Base-by-base conservation (phyloP, 2,888 invertebrate genomes). In the Netelia melanura region DNA sequence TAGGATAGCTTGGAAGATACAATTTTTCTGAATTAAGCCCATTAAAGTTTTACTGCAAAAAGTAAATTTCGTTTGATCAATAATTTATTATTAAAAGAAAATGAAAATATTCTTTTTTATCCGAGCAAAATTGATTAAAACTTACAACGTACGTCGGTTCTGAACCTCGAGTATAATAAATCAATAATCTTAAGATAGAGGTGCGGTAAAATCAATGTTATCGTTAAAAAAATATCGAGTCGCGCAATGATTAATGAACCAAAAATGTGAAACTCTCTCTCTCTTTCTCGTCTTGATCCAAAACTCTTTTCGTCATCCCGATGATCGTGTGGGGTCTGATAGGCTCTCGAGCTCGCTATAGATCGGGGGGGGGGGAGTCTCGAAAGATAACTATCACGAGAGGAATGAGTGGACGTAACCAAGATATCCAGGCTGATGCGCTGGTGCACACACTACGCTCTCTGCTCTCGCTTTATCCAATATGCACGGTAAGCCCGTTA, bases 251-350 rank as follows among this genome's bases (percentile, higher is more conserved):
- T 14, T 48, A 14, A 48, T 25, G 30, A 38, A 6, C 17, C 8
- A 21, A 61, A 25, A 54, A 52, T 44, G 6, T 11, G 17, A 52
- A 6, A 21, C 70, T 78, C 10, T 48, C 11, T 48, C 48, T 48
- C 6, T 14, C 14, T 48, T 14, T 11, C 14, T 48, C 48, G 14
- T 48, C 48, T 48, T 48, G 48, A 38, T 14, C 56, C 25, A 17
- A 30, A 48, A 58, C 56, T 38, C 43, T 56, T 54, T 58, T 67
- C 38, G 56, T 64, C 52, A 74, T 70, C 71, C 44, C 44, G 67
- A 72, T 67, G 67, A 72, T 83, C 75, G 67, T 72, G 78, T 70
- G 68, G 76, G 68, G 67, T 67, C 76, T 61, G 58, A 83, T 83
- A 54, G 75, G 72, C 52, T 25, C 43, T 61, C 64, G 58, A 74